These are phyloP conservation scores for Sisor rabdophorus DNA, from an alignment of 2,113 vertebrate species.

Conservation along the genomic window DNA sequence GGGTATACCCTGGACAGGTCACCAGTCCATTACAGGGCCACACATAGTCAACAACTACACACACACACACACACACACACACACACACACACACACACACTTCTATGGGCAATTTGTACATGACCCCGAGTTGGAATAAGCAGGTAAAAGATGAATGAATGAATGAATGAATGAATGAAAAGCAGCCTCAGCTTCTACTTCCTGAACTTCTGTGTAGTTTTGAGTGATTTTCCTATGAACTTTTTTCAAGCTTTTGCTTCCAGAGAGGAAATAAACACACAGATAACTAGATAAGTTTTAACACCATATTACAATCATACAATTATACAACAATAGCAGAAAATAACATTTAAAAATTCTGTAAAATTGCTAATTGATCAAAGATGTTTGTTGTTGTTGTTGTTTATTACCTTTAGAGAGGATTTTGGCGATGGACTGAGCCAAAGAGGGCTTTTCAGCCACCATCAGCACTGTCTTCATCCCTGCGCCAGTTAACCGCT, in stretches of 20 bases:
- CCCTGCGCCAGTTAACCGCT: constrained; percentile 21
- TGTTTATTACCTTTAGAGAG: constrained; percentile 83
- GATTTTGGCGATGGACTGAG: constrained; percentile 94
- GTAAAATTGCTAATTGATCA: background rate
- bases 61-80: no score
- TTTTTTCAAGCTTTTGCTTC: background rate
- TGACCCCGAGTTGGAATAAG: no score
- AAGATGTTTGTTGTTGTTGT: background rate
- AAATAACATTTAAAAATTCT: background rate
- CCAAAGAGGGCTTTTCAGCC: constrained; percentile 93
- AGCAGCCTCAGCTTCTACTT: background rate
- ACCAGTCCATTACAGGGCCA: no score
- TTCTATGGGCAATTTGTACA: no score
- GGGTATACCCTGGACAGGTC: no score
- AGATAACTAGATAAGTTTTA: no score
- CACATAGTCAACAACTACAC: no score
- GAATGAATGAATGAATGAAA: background rate
- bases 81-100: no score
- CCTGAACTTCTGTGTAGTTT: background rate
- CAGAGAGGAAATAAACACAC: no score
- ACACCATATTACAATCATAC: no score
- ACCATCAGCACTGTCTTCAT: constrained; percentile 95
- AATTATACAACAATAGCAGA: no score
- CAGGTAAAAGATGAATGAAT: no score
- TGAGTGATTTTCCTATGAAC: background rate